Evolutionary conservation across 2,888 invertebrate species (phyloP), one percentile per base, ranked within the genome.

Genomic region (Bedellia somnulentella): DNA sequence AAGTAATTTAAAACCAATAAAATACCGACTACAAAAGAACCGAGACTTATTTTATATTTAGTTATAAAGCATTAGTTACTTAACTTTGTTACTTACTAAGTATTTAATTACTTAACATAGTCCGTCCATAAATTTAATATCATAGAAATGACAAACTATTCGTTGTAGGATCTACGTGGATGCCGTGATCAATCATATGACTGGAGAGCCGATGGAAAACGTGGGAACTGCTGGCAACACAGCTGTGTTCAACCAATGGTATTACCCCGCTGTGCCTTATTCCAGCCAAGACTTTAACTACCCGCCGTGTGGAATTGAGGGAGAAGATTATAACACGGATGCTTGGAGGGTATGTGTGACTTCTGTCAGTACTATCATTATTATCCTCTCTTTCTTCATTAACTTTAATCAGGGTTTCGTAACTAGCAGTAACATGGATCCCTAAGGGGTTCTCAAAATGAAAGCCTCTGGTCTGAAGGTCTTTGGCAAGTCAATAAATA

Each of bases 131-230:
- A n/a, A n/a, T n/a, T n/a, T n/a, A n/a, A n/a, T n/a, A n/a, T n/a
- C n/a, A n/a, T n/a, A n/a, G n/a, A n/a, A n/a, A n/a, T n/a, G n/a
- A n/a, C n/a, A n/a, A n/a, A 22, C 9, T 29, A 24, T 15, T 26
- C 43, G 43, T 33, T 39, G 12, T 52, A 84, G 92, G 45, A 87
- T 93, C 40, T 91, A 90, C 56, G 89, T 86, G 0, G 93, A 94
- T 46, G 80, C 84, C 0, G 79, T 94, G 0, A 76, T 93, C 29
- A 94, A 94, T 54, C 93, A 94, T 55, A 93, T 93, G 93, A 82
- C 87, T 0, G 73, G 71, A 0, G 61, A 64, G 27, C 66, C 68
- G 2, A 45, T 49, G 2, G 71, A 68, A 23, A 71, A 68, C 27
- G 41, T 56, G 0, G 89, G 89, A 0, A 83, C 83, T 0, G 87